Percentiles rank a stretch among this genome's conserved stretches.
Evolutionary conservation across 2,797 vertebrate genomes (phyloP).

Genomic region (Acanthurus leucopareius): DNA sequence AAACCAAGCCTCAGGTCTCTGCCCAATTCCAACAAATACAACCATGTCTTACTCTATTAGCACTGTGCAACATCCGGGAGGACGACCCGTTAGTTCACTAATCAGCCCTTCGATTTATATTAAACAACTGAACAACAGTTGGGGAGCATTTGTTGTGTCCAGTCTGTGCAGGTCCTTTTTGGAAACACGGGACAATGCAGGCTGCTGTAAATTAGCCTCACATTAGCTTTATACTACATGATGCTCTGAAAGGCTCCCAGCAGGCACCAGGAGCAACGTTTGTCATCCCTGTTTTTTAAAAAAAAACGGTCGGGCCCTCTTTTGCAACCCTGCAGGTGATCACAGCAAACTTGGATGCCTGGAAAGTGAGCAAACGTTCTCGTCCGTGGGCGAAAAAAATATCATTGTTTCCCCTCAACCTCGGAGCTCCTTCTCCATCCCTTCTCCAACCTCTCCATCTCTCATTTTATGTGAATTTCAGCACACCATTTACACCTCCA

Average conservation of each 20-base stretch:
- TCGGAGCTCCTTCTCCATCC: conserved; percentile 36
- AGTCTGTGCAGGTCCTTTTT: conserved; percentile 43
- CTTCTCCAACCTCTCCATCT: conserved; percentile 23
- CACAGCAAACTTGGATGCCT: conserved; percentile 13
- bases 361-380: conserved; percentile 9
- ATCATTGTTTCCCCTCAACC: conserved; percentile 3
- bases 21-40: conserved; percentile 66
- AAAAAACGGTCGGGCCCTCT: conserved; percentile 10
- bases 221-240: conserved; percentile 53
- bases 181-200: conserved; percentile 31
- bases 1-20: conserved; percentile 79
- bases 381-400: not conserved
- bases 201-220: conserved; percentile 39
- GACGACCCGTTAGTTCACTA: conserved; percentile 27
- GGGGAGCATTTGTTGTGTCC: conserved; percentile 43
- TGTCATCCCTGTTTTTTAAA: not conserved
- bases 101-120: conserved; percentile 28
- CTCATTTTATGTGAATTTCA: conserved; percentile 63
- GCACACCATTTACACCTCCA: conserved; percentile 74
- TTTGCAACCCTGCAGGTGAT: conserved; percentile 1
- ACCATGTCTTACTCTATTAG: conserved; percentile 75
- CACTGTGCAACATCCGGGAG: conserved; percentile 71
- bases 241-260: conserved; percentile 47
- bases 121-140: conserved; percentile 18
- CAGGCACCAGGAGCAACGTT: conserved; percentile 31